A percentile compares a stretch with the other conserved stretches of the same genome.
Evolutionary conservation across 2,888 invertebrate genomes (phyloP).

Genomic region (Troides aeacus): DNA sequence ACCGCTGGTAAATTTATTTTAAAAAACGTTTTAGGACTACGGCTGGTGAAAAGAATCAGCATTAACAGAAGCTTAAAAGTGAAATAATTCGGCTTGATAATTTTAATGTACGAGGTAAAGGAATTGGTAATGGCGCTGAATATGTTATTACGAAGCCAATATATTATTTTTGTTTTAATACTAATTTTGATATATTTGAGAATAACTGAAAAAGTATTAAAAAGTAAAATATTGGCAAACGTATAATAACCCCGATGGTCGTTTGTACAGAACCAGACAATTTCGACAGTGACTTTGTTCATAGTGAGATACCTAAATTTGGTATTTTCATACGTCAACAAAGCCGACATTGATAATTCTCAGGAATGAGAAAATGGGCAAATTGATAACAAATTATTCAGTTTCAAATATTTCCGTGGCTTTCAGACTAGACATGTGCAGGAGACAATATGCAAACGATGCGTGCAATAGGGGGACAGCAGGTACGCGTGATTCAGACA

Average conservation of each 20-base stretch:
- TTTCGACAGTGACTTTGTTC: conserved; percentile 29
- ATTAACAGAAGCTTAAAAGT: conserved; percentile 75
- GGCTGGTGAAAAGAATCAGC: conserved; percentile 62
- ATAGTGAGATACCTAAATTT: conserved; percentile 24
- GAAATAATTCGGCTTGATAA: conserved; percentile 70
- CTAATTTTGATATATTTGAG: neutral
- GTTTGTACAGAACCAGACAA: conserved; percentile 26
- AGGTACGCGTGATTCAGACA: conserved; percentile 85
- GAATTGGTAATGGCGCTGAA: conserved; percentile 80
- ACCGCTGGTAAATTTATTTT: conserved; percentile 93
- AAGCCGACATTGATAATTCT: conserved; percentile 24
- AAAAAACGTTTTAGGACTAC: conserved; percentile 55
- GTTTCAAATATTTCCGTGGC: conserved; percentile 79
- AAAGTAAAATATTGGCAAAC: conserved; percentile 34
- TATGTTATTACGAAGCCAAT: conserved; percentile 45
- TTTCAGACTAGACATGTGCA: conserved; percentile 99
- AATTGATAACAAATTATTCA: conserved; percentile 51
- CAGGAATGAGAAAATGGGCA: conserved; percentile 35
- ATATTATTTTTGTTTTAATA: conserved; percentile 24
- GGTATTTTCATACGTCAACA: conserved; percentile 29
- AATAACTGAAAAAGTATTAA: conserved; percentile 6
- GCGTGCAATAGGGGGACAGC: conserved; percentile 99
- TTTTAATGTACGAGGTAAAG: conserved; percentile 73
- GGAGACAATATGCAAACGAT: conserved; percentile 95
- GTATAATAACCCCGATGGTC: conserved; percentile 31